Base-by-base conservation (phyloP, 2,888 invertebrate species). In the Abrostola triplasia region DNA sequence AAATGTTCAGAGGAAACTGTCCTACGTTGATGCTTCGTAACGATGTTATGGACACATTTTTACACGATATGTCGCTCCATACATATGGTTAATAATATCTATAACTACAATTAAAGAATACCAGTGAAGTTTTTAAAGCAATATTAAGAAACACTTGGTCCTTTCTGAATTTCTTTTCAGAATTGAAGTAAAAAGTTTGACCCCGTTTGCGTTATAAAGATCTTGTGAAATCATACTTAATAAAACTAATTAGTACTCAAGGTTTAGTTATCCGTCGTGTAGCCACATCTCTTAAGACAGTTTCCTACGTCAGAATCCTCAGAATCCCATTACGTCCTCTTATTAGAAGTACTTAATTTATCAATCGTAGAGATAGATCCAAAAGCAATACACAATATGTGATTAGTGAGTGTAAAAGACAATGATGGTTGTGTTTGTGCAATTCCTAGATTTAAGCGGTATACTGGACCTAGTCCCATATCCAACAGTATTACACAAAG, bases 341-440 rank as follows among this genome's bases (percentile, higher is more conserved):
- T 24, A 66, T 58, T 69, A 72, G 67, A 79, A 72, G 78, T 83
- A 84, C 78, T 82, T 87, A 85, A 85, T 85, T 68, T 84, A 81
- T 78, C 77, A 73, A 73, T 83, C 74, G 70, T 83, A 85, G 84
- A 67, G 61, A 77, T 77, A 83, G 73, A 73, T 69, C 70, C 74
- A 80, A 88, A 92, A 94, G 93, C 93, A 93, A 93, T 93, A 93
- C 84, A 83, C 81, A 83, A 82, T 84, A 88, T 93, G 92, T 93
- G 93, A 92, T 92, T 89, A 86, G 86, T 84, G 83, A 89, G 90
- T 91, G 90, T 70, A 92, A 92, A 93, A 93, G 92, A 93, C 92
- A 91, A 88, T 81, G 77, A 90, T 87, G 94, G 94, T 94, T 94
- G 94, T 94, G 93, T 93, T 92, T 69, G 94, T 94, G 94, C 94